Evolutionary conservation across 2,113 vertebrate species (phyloP).

Genomic region (Psephotus haematonotus): DNA sequence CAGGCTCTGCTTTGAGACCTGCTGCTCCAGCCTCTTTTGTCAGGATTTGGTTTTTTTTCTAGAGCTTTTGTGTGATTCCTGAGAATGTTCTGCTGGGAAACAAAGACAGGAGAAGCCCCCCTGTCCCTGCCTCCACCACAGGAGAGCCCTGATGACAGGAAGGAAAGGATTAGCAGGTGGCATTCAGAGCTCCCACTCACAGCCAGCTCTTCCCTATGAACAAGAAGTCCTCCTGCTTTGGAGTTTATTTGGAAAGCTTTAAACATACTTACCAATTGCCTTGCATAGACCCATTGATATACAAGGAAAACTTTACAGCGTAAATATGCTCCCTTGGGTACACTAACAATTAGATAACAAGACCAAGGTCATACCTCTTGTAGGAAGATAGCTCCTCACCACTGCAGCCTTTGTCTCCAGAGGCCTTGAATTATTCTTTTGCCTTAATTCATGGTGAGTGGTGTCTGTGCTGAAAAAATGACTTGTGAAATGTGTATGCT

Average conservation of each 20-base stretch:
- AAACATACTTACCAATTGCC: background rate
- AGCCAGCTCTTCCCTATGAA: background rate
- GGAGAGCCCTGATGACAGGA: background rate
- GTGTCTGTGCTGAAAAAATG: background rate
- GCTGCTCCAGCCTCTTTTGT: background rate
- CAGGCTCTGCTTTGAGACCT: background rate
- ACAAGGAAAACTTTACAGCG: background rate
- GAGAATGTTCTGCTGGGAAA: background rate
- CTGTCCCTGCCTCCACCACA: background rate
- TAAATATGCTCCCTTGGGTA: slow-evolving; percentile 23
- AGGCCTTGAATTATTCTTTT: background rate
- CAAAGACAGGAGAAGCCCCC: background rate
- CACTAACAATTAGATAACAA: background rate
- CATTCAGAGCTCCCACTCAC: background rate
- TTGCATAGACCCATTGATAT: background rate
- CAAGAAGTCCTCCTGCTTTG: background rate
- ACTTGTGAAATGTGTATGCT: rapidly evolving
- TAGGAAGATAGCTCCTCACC: background rate
- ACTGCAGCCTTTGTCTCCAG: background rate
- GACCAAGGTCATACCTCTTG: background rate
- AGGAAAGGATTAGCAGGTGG: background rate
- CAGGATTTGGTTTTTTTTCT: background rate
- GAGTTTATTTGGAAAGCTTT: slow-evolving; percentile 30
- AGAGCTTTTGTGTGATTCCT: background rate
- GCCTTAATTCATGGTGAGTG: background rate